These are phyloP conservation scores for Clamator glandarius DNA, from an alignment of 2,797 vertebrate species.

Conservation along the genomic window DNA sequence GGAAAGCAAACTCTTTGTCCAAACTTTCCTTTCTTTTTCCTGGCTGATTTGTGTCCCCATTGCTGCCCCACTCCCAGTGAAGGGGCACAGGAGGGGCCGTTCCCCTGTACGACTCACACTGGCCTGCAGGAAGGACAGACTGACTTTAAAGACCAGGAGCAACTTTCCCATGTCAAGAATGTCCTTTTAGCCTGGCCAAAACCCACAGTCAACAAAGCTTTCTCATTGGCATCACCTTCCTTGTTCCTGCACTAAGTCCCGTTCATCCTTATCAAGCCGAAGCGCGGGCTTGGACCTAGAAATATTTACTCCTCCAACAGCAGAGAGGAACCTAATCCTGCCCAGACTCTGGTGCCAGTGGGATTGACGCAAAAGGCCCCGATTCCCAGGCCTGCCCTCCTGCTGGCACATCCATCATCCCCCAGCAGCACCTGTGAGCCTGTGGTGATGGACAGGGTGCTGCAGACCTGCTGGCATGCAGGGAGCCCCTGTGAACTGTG, in stretches of 20 bases:
- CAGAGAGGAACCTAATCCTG: background rate
- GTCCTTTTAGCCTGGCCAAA: slow-evolving; percentile 1
- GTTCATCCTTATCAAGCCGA: background rate
- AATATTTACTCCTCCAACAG: background rate
- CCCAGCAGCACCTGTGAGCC: too few relatives aligned
- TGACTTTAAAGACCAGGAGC: rapidly evolving
- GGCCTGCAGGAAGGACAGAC: background rate
- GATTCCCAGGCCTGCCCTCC: background rate
- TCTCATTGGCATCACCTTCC: background rate
- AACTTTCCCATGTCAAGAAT: background rate
- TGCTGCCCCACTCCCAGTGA: rapidly evolving
- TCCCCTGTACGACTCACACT: background rate
- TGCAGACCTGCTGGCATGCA: background rate
- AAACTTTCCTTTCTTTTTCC: background rate
- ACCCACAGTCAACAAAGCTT: background rate
- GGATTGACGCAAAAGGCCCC: background rate
- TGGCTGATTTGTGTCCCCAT: rapidly evolving
- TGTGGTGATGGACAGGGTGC: rapidly evolving
- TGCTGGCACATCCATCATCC: rapidly evolving
- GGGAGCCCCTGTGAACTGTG: background rate
- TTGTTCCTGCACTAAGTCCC: background rate
- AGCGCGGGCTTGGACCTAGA: background rate
- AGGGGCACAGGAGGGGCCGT: background rate
- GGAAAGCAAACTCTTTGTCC: background rate
- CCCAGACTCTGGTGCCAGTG: background rate